Evolutionary conservation across 2,113 vertebrate species (phyloP).

Genomic region (Tinamus guttatus): DNA sequence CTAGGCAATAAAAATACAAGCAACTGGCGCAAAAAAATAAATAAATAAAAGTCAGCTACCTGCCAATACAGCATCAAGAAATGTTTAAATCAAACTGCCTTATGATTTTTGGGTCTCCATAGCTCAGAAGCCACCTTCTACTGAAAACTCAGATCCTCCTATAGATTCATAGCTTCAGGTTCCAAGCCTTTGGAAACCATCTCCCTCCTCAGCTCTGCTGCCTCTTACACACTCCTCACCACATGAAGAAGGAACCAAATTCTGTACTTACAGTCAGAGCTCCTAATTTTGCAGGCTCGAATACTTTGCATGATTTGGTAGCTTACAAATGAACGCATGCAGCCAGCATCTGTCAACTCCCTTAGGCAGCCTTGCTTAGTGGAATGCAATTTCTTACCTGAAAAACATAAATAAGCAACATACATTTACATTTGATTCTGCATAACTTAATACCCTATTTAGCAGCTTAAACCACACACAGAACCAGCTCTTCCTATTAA

Average conservation of each 20-base stretch:
- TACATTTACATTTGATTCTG: constrained; percentile 73
- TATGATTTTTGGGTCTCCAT: neutral
- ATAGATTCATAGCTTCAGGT: neutral
- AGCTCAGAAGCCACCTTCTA: neutral
- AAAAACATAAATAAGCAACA: constrained; percentile 80
- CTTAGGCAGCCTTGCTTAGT: constrained; percentile 77
- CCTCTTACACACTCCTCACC: neutral
- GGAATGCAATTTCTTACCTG: constrained; percentile 84
- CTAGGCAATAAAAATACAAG: neutral
- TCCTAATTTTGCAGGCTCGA: constrained; percentile 65
- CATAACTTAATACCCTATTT: constrained; percentile 71
- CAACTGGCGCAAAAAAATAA: neutral
- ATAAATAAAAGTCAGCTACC: neutral
- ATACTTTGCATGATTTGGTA: constrained; percentile 75
- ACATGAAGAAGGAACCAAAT: neutral
- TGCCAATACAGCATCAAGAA: neutral
- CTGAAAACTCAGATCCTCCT: neutral
- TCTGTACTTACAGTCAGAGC: constrained; percentile 65
- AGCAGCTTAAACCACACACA: constrained; percentile 53
- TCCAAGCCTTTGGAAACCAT: neutral
- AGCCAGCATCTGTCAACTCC: constrained; percentile 80
- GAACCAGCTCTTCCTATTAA: constrained; percentile 63
- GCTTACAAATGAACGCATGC: constrained; percentile 78
- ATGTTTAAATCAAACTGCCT: neutral
- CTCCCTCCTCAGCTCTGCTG: neutral